Evolutionary conservation across 2,113 vertebrate species (phyloP), one percentile per base, ranked within the genome.

Genomic region (Zootoca vivipara): DNA sequence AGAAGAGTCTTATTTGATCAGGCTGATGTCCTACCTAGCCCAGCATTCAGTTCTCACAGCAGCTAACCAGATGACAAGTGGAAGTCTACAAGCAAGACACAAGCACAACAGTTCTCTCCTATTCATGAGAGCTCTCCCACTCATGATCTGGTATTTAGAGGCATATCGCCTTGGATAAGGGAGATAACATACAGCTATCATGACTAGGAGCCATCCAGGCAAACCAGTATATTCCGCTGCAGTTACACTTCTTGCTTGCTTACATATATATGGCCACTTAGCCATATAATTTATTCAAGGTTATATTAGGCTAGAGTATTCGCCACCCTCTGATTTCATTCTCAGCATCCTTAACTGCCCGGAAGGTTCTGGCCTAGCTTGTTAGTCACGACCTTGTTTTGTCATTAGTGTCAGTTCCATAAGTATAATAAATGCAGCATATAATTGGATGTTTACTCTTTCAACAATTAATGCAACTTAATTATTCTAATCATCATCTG

Each of bases 311-410:
- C 30, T 12, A 52, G 40, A 52, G 7, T n/a, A 18, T 75, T 30
- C 28, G 52, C 38, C 13, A 75, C 3, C 7, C 28, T 75, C 38
- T 65, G 56, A 64, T 77, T 67, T 88, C 26, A 28, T 35, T 77
- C 30, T 35, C 72, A 35, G 8, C 8, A 77, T 46, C 30, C 30
- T 56, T 42, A 74, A 26, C 69, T 74, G 7, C 58, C 72, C 75
- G 3, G 58, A 88, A 65, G n/a, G 58, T 75, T 82, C 79, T 83
- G 62, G 56, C 86, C 40, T 65, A 75, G 80, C 38, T 40, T 83
- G 80, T 88, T 83, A 65, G 16, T 67, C 58, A 88, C 4, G 30
- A 30, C 22, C 58, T 24, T 83, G 24, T 88, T 88, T 77, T 65
- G 33, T 52, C 58, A 56, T 77, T 22, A 16, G 24, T 81, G 28